phyloP scores from a whole-genome alignment of 2,797 vertebrate genomes.

The Myotis pilosus region DNA sequence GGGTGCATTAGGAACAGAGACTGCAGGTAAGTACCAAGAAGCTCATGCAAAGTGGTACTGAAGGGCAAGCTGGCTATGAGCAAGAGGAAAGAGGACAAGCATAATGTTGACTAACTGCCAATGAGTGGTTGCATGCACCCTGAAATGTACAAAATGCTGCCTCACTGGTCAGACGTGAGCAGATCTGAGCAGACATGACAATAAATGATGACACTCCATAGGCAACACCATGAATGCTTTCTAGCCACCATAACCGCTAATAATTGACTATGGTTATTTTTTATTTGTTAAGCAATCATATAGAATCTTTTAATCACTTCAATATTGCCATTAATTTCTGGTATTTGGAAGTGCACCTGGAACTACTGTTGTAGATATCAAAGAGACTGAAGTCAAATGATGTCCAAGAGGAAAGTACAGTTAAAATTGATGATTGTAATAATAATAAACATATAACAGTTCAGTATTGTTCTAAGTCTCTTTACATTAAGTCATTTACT shows the following conservation, averaged over 20 bases:
- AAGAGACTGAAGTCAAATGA: neutral
- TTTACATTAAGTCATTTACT: neutral
- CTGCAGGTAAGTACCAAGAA: neutral
- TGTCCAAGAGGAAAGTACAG: neutral
- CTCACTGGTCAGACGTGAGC: neutral
- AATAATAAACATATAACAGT: neutral
- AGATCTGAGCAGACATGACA: neutral
- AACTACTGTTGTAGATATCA: neutral
- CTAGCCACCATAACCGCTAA: neutral
- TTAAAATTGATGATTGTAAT: neutral
- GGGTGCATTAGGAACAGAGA: neutral
- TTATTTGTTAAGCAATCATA: neutral
- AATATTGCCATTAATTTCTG: neutral
- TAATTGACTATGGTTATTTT: neutral
- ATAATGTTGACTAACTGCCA: neutral
- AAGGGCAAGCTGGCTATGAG: neutral
- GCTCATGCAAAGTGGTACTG: neutral
- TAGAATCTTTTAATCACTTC: neutral
- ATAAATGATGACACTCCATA: neutral
- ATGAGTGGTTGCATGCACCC: fast-evolving
- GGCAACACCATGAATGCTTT: neutral
- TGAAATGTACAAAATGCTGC: neutral
- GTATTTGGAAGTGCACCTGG: neutral
- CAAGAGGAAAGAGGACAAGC: neutral
- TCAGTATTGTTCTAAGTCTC: neutral